A percentile compares a stretch with the other conserved stretches of the same genome.
Conservation (phyloP, 2,888 invertebrate species). For the Amaurobius ferox region DNA sequence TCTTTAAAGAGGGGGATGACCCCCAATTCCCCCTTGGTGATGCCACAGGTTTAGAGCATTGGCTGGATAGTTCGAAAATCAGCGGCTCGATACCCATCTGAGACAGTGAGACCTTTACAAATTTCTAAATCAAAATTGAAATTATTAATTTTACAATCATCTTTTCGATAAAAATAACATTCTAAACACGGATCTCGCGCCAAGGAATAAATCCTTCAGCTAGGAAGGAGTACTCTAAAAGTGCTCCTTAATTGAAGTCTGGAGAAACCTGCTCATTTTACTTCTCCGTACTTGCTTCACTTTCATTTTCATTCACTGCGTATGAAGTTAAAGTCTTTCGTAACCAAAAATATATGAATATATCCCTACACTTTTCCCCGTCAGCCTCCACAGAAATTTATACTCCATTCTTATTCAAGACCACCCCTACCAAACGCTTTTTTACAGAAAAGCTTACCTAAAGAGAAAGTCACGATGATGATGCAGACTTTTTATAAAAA, state of each 20-base stretch:
- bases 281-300: neutral
- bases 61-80: no score
- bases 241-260: constrained; percentile 9
- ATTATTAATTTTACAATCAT: no score
- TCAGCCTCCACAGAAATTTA: neutral
- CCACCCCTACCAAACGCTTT: neutral
- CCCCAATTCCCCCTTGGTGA: no score
- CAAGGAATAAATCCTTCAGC: no score
- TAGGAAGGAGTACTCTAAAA: no score
- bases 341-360: constrained; percentile 12
- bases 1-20: no score
- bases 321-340: neutral
- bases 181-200: no score
- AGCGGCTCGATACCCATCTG: no score
- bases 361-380: neutral
- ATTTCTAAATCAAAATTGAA: no score
- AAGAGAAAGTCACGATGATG: constrained; percentile 8
- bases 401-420: constrained; percentile 8
- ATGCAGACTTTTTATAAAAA: constrained; percentile 14
- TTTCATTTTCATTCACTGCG: neutral
- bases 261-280: neutral
- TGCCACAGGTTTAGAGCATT: no score
- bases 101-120: no score
- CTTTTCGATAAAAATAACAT: no score
- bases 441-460: constrained; percentile 8